Percentiles rank a stretch among this genome's conserved stretches.
Conservation (phyloP, 2,797 vertebrate genomes). For the Hypotaenidia okinawae region DNA sequence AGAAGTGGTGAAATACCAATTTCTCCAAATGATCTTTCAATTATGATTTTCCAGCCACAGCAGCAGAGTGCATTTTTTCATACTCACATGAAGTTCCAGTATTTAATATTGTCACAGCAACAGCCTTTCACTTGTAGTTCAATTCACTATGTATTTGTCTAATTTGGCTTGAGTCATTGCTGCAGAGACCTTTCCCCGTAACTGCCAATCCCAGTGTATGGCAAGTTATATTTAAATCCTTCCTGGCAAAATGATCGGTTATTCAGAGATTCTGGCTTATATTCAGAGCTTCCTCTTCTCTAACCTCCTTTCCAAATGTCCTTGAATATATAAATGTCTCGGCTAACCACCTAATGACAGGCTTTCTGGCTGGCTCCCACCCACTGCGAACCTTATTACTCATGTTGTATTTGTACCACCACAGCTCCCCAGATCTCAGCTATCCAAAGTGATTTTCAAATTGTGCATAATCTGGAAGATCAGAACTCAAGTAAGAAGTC, state of each 20-base stretch:
- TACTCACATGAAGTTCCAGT: not conserved
- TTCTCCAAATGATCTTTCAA: not conserved
- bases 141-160: not conserved
- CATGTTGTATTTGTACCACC: not conserved
- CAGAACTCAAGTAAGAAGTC: not conserved
- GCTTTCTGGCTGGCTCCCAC: not conserved
- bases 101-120: not conserved
- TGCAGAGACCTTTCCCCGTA: not conserved
- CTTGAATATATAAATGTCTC: not conserved
- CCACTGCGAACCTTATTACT: not conserved
- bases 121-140: not conserved
- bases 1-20: not conserved
- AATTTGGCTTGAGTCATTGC: not conserved
- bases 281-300: not conserved
- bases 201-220: not conserved
- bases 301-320: not conserved
- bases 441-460: not conserved
- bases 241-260: conserved; percentile 1
- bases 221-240: conserved; percentile 14
- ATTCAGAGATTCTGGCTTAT: not conserved
- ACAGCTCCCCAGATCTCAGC: not conserved
- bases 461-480: not conserved
- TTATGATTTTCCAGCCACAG: not conserved
- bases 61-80: not conserved
- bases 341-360: not conserved